Evolutionary conservation across 1,140 invertebrate genomes (phyloP).

Genomic region (Ooceraea biroi): DNA sequence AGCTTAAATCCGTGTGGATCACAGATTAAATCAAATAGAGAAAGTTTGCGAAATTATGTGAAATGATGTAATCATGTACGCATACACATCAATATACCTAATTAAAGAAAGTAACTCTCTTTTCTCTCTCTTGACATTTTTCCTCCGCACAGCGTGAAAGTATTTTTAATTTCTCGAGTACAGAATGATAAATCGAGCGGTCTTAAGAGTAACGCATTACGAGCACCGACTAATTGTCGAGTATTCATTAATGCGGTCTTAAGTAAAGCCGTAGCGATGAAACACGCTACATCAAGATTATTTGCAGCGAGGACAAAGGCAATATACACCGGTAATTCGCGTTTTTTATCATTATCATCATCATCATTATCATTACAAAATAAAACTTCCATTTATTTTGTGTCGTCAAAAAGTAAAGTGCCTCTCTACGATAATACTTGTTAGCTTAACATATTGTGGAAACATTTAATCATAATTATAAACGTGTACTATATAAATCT

Average conservation of each 20-base stretch:
- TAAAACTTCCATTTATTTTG: slow-evolving; percentile 12
- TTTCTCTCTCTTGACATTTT: neutral
- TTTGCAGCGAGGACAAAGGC: slow-evolving; percentile 2
- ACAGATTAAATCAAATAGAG: neutral
- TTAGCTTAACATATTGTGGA: neutral
- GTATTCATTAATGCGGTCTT: slow-evolving; percentile 64
- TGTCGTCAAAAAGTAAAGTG: neutral
- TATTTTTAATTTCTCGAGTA: slow-evolving; percentile 30
- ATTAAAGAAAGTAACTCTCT: neutral
- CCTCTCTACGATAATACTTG: neutral
- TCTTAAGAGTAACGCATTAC: slow-evolving; percentile 62
- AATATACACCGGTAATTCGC: neutral
- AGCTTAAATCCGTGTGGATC: neutral
- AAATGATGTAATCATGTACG: neutral
- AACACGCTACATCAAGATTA: slow-evolving; percentile 50
- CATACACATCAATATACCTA: neutral
- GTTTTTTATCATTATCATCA: slow-evolving; percentile 53
- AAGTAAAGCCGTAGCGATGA: slow-evolving; percentile 64
- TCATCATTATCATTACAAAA: neutral
- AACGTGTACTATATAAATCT: neutral
- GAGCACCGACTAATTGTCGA: slow-evolving; percentile 61
- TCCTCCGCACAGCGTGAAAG: neutral
- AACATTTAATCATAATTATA: slow-evolving; percentile 3
- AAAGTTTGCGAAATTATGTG: slow-evolving; percentile 23
- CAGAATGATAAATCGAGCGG: slow-evolving; percentile 61